Percentiles rank a stretch among this genome's conserved stretches.
phyloP scores from a whole-genome alignment of 2,888 invertebrate genomes.

The Eupelmus urozonus region DNA sequence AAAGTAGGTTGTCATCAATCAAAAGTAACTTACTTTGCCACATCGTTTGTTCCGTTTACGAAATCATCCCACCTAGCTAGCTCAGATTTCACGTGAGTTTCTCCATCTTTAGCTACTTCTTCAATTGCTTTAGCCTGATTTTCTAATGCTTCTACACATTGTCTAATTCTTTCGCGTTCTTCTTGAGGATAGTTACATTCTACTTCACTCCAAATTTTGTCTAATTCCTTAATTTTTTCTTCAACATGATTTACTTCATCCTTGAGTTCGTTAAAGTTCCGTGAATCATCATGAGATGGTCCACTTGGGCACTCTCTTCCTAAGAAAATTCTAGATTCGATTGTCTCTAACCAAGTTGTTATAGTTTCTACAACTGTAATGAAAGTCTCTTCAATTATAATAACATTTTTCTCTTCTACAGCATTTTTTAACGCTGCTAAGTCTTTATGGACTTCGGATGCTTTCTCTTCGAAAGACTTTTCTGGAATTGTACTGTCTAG shows the following conservation, averaged over 20 bases:
- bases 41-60: conserved; percentile 81
- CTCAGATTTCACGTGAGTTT: conserved; percentile 79
- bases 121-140: conserved; percentile 86
- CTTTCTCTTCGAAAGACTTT: conserved; percentile 79
- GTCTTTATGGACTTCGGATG: conserved; percentile 81
- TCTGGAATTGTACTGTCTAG: conserved; percentile 80
- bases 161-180: conserved; percentile 79
- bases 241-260: conserved; percentile 84
- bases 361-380: conserved; percentile 89
- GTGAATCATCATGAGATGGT: conserved; percentile 65
- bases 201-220: conserved; percentile 79
- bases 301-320: conserved; percentile 72
- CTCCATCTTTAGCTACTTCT: conserved; percentile 82
- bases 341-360: conserved; percentile 90
- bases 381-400: conserved; percentile 83
- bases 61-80: conserved; percentile 86
- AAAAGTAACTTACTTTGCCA: conserved; percentile 79
- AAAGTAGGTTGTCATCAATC: too few relatives aligned
- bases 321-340: conserved; percentile 87
- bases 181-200: conserved; percentile 72
- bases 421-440: conserved; percentile 81
- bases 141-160: conserved; percentile 81
- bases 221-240: conserved; percentile 83
- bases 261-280: conserved; percentile 80
- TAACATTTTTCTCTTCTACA: conserved; percentile 79